Percentiles rank a stretch among this genome's conserved stretches.
phyloP scores from a whole-genome alignment of 1,140 invertebrate species.

The Drosophila mayri region DNA sequence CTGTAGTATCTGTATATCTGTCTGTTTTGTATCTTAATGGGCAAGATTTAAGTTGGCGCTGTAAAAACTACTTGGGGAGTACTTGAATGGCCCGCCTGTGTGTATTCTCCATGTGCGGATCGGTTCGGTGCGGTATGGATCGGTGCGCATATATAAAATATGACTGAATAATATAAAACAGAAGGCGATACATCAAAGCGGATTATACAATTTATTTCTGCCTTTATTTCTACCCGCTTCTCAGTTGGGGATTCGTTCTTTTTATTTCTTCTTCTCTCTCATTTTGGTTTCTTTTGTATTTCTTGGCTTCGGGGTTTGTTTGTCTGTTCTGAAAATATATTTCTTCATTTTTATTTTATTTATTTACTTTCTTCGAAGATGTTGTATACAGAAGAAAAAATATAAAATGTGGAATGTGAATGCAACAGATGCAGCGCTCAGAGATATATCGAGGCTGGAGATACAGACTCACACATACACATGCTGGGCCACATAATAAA shows the following conservation, averaged over 20 bases:
- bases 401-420: slow-evolving; percentile 51
- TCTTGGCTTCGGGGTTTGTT: slow-evolving; percentile 39
- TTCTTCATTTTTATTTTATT: slow-evolving; percentile 81
- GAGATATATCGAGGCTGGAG: slow-evolving; percentile 15
- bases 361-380: slow-evolving; percentile 68
- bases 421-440: slow-evolving; percentile 54
- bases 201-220: slow-evolving; percentile 80
- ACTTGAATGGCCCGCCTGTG: slow-evolving; percentile 45
- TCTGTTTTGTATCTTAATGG: slow-evolving; percentile 45
- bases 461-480: slow-evolving; percentile 38
- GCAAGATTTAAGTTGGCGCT: slow-evolving; percentile 52
- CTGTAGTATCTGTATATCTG: slow-evolving; percentile 6
- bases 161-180: slow-evolving; percentile 81
- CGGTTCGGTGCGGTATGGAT: slow-evolving; percentile 10
- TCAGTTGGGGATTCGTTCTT: slow-evolving; percentile 37
- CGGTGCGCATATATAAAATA: slow-evolving; percentile 64
- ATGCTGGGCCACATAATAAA: slow-evolving; percentile 67
- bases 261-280: slow-evolving; percentile 19
- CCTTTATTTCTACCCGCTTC: slow-evolving; percentile 66
- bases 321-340: slow-evolving; percentile 58
- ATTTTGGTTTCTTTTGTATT: slow-evolving; percentile 31
- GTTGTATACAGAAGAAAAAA: slow-evolving; percentile 61
- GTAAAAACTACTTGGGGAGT: slow-evolving; percentile 55
- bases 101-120: slow-evolving; percentile 44
- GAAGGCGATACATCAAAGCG: slow-evolving; percentile 81